These are phyloP conservation scores for Camponotus pennsylvanicus DNA, from an alignment of 1,140 invertebrate genomes.

Conservation along the genomic window DNA sequence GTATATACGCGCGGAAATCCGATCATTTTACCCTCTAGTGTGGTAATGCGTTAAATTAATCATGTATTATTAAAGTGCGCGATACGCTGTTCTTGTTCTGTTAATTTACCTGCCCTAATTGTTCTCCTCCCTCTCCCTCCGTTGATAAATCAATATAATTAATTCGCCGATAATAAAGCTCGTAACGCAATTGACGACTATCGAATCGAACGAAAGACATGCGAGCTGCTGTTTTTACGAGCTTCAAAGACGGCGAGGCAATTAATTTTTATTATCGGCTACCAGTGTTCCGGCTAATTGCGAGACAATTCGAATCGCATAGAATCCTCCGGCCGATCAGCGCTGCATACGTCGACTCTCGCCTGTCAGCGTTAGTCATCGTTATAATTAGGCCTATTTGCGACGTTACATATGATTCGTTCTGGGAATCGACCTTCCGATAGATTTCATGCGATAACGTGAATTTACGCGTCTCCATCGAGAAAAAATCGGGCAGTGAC, in stretches of 20 bases:
- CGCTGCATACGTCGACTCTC: slow-evolving; percentile 46
- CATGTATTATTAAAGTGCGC: slow-evolving; percentile 10
- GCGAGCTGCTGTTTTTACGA: slow-evolving; percentile 13
- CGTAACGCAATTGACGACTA: slow-evolving; percentile 11
- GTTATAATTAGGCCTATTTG: slow-evolving; percentile 75
- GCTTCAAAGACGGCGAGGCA: slow-evolving; percentile 52
- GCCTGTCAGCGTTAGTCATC: slow-evolving; percentile 69
- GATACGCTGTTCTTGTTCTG: slow-evolving; percentile 1
- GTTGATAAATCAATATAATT: slow-evolving; percentile 50
- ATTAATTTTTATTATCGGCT: slow-evolving; percentile 78
- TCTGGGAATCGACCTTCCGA: slow-evolving; percentile 70
- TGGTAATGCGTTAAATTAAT: slow-evolving; percentile 48
- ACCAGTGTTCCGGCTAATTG: slow-evolving; percentile 73
- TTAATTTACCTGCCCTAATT: slow-evolving; percentile 22
- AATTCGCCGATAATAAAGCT: slow-evolving; percentile 46
- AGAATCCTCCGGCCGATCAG: slow-evolving; percentile 23
- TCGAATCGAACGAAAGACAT: slow-evolving; percentile 20
- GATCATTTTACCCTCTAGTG: slow-evolving; percentile 21
- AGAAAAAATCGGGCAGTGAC: slow-evolving; percentile 55
- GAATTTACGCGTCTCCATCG: slow-evolving; percentile 35
- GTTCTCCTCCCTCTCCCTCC: neutral
- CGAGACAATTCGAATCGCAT: slow-evolving; percentile 74
- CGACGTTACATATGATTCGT: slow-evolving; percentile 66
- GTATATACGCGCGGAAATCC: slow-evolving; percentile 24
- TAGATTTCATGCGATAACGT: slow-evolving; percentile 59